Percentiles rank a stretch among this genome's conserved stretches.
Conservation (phyloP, 37 sponge, comb jelly and placozoan species). For the Bolinopsis microptera region DNA sequence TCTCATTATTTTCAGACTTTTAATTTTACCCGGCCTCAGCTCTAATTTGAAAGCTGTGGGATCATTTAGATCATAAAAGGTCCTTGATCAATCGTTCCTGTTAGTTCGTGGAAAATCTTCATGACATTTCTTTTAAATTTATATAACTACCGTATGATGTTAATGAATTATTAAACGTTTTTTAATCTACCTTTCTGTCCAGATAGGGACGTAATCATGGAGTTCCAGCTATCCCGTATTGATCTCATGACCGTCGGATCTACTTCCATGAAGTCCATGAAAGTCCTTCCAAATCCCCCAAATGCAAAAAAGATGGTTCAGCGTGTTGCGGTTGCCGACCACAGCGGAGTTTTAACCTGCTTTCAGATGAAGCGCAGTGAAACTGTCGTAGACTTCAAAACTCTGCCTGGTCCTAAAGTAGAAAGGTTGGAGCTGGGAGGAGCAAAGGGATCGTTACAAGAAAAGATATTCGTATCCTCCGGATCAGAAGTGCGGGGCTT, state of each 20-base stretch:
- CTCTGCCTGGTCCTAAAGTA: conserved; percentile 86
- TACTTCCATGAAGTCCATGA: conserved; percentile 14
- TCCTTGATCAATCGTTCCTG: no score
- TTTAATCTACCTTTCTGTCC: no score
- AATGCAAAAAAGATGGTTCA: conserved; percentile 25
- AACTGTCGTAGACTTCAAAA: conserved; percentile 87
- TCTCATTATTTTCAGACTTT: no score
- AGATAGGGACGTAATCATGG: no score
- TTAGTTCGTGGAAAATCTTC: no score
- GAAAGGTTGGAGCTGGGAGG: conserved; percentile 77
- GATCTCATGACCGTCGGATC: conserved; percentile 50
- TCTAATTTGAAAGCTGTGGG: no score
- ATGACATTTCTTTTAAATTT: no score
- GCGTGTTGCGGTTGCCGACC: conserved; percentile 76
- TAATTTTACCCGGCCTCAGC: no score
- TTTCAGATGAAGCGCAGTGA: conserved; percentile 88
- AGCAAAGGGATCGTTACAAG: conserved; percentile 68
- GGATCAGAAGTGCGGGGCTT: conserved; percentile 83
- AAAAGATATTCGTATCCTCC: conserved; percentile 85
- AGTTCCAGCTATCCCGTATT: background rate
- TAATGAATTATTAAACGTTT: no score
- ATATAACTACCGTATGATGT: no score
- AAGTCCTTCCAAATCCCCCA: conserved; percentile 56
- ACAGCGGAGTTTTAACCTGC: conserved; percentile 84
- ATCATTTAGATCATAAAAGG: no score